Base-by-base conservation (phyloP, 2,888 invertebrate genomes). In the Lithophane socia region DNA sequence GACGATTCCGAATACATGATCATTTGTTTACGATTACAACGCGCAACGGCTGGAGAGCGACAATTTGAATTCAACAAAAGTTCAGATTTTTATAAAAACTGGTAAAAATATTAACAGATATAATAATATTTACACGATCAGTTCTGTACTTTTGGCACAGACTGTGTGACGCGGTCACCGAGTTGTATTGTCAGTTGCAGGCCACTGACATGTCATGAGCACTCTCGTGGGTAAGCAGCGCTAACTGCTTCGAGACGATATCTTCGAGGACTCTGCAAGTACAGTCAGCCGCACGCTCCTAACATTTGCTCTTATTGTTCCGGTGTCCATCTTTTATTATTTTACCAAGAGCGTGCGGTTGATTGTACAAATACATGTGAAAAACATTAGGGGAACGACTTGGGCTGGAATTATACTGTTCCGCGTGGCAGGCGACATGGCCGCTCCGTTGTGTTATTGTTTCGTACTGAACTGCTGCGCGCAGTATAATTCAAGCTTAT, bases 141-240 rank as follows among this genome's bases (percentile, higher is more conserved):
- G 88, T 90, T 90, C 90, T 90, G 89, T 90, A 89, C 85, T 88
- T 90, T 90, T 90, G 91, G 88, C 90, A 82, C 73, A 77, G 72
- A 77, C 75, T 75, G 71, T 56, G 72, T 72, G 85, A 75, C 77
- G 63, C 56, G 56, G 68, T 52, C 74, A 73, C 65, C 16, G 58
- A 65, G 67, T 21, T 60, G 70, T 85, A 60, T 63, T 76, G 77
- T 70, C 65, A 29, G 66, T 29, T 61, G 61, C 70, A 65, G 68
- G 56, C 21, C 21, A 29, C 18, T 52, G 5, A 29, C 56, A 13
- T 37, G 18, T 18, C 49, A n/a, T 37, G 29, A 64, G n/a, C 21
- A 37, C 44, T 56, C 29, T 58, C n/a, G 10, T 13, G 21, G 52
- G 52, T 52, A 18, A 52, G 16, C 24, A 16, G 52, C 29, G 10